A percentile compares a stretch with the other conserved stretches of the same genome.
Conservation (phyloP, 2,888 invertebrate species). For the Lottia gigantea region DNA sequence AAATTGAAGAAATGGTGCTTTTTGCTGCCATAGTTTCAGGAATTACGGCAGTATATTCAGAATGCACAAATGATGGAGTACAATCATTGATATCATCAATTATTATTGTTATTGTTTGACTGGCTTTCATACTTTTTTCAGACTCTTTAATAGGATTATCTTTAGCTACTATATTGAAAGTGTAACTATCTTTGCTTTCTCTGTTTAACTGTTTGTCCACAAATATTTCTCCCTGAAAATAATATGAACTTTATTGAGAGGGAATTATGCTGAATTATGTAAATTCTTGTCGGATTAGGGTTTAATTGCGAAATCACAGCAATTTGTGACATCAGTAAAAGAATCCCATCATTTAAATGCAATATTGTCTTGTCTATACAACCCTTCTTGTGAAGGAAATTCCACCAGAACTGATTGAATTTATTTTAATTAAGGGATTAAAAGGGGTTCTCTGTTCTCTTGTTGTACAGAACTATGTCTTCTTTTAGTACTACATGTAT, state of each 20-base stretch:
- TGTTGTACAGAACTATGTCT: too few species aligned
- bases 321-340: neutral
- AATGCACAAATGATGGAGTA: constrained; percentile 76
- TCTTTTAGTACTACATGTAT: too few species aligned
- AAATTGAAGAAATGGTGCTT: constrained; percentile 10
- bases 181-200: constrained; percentile 78
- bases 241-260: too few species aligned
- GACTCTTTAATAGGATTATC: constrained; percentile 75
- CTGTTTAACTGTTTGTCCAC: constrained; percentile 76
- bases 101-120: constrained; percentile 21
- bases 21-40: constrained; percentile 15
- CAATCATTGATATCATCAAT: constrained; percentile 42
- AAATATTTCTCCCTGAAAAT: constrained; percentile 51
- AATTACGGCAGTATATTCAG: constrained; percentile 73
- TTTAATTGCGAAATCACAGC: too few species aligned
- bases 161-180: constrained; percentile 78
- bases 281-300: too few species aligned
- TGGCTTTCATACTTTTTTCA: constrained; percentile 27
- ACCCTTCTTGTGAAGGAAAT: too few species aligned
- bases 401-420: too few species aligned
- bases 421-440: too few species aligned
- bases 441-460: too few species aligned
- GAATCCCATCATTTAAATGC: neutral
- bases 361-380: too few species aligned
- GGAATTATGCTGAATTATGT: too few species aligned